These are phyloP conservation scores for Meta bourneti DNA, from an alignment of 2,888 invertebrate species.

Conservation along the genomic window DNA sequence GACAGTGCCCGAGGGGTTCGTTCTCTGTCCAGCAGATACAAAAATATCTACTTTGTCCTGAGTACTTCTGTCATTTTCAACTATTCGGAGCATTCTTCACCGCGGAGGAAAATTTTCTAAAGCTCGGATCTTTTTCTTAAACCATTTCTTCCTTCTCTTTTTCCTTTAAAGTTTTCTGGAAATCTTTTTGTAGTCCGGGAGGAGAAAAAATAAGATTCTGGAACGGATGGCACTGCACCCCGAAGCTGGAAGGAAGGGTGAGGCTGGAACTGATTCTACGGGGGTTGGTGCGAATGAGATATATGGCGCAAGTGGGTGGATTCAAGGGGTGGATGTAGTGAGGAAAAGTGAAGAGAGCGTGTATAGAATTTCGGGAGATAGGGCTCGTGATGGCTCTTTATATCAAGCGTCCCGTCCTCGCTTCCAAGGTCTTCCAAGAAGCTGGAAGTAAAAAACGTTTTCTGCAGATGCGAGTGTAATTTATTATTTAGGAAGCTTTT, in stretches of 20 bases:
- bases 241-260: constrained; percentile 11
- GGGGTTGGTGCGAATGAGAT: constrained; percentile 4
- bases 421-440: too few species aligned
- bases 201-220: constrained; percentile 10
- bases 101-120: constrained; percentile 11
- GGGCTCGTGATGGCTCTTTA: neutral
- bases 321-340: neutral
- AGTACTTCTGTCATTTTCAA: constrained; percentile 66
- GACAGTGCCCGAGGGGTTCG: constrained; percentile 28
- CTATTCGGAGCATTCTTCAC: constrained; percentile 23
- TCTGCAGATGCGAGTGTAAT: too few species aligned
- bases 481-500: too few species aligned
- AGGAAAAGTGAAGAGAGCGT: neutral
- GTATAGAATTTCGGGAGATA: constrained; percentile 11
- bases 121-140: neutral
- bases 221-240: constrained; percentile 11
- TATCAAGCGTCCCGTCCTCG: neutral
- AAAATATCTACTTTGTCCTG: constrained; percentile 61
- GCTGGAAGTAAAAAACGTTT: too few species aligned
- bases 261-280: neutral
- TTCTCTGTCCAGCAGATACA: constrained; percentile 10
- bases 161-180: constrained; percentile 34
- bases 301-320: neutral
- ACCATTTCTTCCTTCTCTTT: neutral
- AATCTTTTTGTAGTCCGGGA: constrained; percentile 15